These are phyloP conservation scores for Saccostrea cuccullata DNA, from an alignment of 1,140 invertebrate genomes.

Conservation along the genomic window DNA sequence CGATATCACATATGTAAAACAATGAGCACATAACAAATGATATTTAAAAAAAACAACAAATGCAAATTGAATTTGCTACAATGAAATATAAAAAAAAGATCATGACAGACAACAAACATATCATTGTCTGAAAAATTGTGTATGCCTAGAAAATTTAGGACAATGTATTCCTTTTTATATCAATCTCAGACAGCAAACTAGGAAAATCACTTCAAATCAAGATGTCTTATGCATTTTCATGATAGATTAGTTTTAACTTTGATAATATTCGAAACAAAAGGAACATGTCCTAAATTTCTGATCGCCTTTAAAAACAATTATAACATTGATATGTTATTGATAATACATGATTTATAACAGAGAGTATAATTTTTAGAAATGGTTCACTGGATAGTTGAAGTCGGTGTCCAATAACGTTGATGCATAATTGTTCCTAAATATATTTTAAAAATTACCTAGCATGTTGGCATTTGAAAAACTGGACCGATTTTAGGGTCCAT, in stretches of 20 bases:
- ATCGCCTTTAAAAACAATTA: not conserved
- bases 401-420: constrained; percentile 33
- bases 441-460: constrained; percentile 55
- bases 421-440: constrained; percentile 41
- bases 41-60: constrained; percentile 31
- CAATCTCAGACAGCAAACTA: constrained; percentile 15
- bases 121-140: not conserved
- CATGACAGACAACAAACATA: constrained; percentile 5
- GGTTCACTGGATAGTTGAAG: not conserved
- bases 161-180: not conserved
- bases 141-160: constrained; percentile 4
- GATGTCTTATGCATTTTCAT: constrained; percentile 12
- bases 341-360: not conserved
- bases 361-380: not conserved
- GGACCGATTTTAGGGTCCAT: constrained; percentile 79
- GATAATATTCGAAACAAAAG: constrained; percentile 28
- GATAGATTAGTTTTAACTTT: not conserved
- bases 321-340: constrained; percentile 8
- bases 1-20: constrained; percentile 30
- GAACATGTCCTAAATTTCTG: constrained; percentile 10
- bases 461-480: constrained; percentile 78
- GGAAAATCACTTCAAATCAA: constrained; percentile 16
- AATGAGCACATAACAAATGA: not conserved
- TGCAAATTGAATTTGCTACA: constrained; percentile 33
- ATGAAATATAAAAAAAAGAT: constrained; percentile 8